phyloP scores from a whole-genome alignment of 1,140 invertebrate species.

The Phortica variegata region DNA sequence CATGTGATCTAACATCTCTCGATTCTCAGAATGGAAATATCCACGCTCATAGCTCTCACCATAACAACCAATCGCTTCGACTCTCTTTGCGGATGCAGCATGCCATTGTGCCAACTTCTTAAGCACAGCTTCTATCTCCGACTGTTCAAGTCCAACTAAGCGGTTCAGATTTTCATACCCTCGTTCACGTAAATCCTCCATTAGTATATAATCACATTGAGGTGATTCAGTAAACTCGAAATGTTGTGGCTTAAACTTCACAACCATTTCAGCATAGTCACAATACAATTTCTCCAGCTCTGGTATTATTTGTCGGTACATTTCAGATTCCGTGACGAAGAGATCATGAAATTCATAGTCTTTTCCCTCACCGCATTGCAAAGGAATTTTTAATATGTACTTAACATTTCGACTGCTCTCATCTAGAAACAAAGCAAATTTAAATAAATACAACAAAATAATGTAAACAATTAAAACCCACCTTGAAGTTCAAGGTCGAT shows the following conservation, averaged over 20 bases:
- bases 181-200: conserved; percentile 27
- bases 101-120: conserved; percentile 63
- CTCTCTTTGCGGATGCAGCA: conserved; percentile 49
- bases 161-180: conserved; percentile 58
- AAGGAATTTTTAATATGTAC: conserved; percentile 39
- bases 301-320: conserved; percentile 36
- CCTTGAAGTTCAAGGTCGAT: conserved; percentile 14
- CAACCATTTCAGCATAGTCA: conserved; percentile 25
- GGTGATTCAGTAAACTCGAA: conserved; percentile 22
- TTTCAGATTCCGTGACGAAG: conserved; percentile 27
- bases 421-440: conserved; percentile 28
- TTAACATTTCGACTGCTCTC: conserved; percentile 19
- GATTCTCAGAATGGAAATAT: conserved; percentile 26
- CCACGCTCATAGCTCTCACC: conserved; percentile 25
- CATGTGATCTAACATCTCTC: conserved; percentile 29
- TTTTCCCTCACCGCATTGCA: conserved; percentile 23
- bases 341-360: conserved; percentile 32
- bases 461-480: too few relatives aligned
- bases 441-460: too few relatives aligned
- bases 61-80: conserved; percentile 25
- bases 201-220: conserved; percentile 32
- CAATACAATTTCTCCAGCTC: conserved; percentile 29
- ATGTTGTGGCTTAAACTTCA: conserved; percentile 33
- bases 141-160: conserved; percentile 57
- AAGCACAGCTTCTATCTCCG: conserved; percentile 58